Conservation (phyloP, 2,113 vertebrate species). For the Tretioscincus oriximinensis region DNA sequence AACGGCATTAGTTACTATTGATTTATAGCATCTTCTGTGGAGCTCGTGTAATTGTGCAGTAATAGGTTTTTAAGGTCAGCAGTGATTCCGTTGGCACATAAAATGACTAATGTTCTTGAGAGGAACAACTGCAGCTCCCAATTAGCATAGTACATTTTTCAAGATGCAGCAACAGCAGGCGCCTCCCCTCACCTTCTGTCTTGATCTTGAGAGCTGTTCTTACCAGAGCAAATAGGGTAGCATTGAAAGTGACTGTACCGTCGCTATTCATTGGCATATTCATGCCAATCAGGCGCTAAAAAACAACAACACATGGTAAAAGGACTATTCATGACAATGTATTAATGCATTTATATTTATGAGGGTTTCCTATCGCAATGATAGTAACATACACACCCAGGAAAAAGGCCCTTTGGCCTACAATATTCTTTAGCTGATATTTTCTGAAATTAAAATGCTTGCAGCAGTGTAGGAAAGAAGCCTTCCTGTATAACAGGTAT, state of each 20-base stretch:
- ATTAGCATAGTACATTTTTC: background rate
- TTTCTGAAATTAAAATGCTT: no score
- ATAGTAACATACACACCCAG: no score
- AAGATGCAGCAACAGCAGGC: background rate
- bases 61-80: constrained; percentile 27
- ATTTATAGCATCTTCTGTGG: constrained; percentile 6
- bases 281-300: constrained; percentile 92
- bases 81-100: constrained; percentile 1
- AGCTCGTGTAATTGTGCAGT: background rate
- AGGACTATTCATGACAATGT: rapidly evolving
- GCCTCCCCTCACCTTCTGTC: constrained; percentile 85
- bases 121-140: background rate
- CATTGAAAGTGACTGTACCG: constrained; percentile 96
- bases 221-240: constrained; percentile 94
- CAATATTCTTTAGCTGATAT: no score
- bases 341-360: background rate
- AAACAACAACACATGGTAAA: constrained; percentile 1
- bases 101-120: constrained; percentile 22
- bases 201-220: constrained; percentile 97
- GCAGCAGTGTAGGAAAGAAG: no score
- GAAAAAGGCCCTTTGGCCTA: no score
- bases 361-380: no score
- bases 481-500: no score
- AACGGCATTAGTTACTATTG: constrained; percentile 21
- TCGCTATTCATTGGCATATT: constrained; percentile 99